Base-by-base conservation (phyloP, 1,140 invertebrate genomes). In the Melipona quadrifasciata region DNA sequence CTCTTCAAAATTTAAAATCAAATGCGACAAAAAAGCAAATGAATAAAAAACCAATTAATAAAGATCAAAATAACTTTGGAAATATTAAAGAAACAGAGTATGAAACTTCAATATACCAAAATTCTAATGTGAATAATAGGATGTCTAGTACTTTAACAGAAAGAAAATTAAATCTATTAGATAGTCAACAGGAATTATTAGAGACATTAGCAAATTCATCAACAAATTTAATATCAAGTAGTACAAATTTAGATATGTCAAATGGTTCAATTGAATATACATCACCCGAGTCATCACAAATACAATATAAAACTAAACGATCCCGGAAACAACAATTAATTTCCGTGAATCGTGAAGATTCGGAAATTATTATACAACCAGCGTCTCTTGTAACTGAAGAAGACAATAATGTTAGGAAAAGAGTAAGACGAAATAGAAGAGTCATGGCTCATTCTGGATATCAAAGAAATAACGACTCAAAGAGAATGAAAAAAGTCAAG, bases 281-380 rank as follows among this genome's bases (percentile, higher is more conserved):
- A 5, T 58, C 83, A n/a, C 65, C 87, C 0, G 58, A 75, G 34
- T 39, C 61, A 14, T 67, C 84, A 31, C 89, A 72, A 27, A 71
- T 58, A 74, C 88, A 85, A 79, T 85, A 82, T 12, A 91, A 92
- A 87, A 91, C 92, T 4, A 95, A 95, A 75, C 86, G 94, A 82
- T 91, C 94, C 1, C 87, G 94, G n/a, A 95, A 95, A 65, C 94
- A 95, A 67, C 94, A 95, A 80, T 86, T 95, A 72, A 93, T 92
- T 16, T 91, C 90, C 0, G 93, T 95, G 1, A 93, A 95, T 87
- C 93, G 94, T 2, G 93, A 91, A 5, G 94, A 94, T 87, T 93
- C 94, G 0, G 94, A 95, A 84, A 95, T 95, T 16, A 95, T 95
- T 51, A 95, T 95, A 61, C 94, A 95, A 86, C 92, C 94, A 4